These are phyloP conservation scores for Xylota segnis DNA, from an alignment of 2,888 invertebrate genomes.

Conservation along the genomic window DNA sequence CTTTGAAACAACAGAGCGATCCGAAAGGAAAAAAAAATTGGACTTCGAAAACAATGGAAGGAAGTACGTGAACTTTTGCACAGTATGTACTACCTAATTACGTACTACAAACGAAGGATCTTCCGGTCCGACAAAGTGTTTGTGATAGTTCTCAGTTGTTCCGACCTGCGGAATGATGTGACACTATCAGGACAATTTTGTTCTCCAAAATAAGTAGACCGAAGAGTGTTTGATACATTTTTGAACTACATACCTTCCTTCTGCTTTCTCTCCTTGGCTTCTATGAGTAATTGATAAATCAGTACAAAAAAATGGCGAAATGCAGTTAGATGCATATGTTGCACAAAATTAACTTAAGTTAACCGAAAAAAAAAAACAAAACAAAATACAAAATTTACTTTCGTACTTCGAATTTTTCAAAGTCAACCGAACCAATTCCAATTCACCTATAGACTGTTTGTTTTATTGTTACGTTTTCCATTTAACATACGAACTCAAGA, in stretches of 20 bases:
- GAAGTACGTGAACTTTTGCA: no score
- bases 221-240: no score
- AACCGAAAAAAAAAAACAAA: background rate
- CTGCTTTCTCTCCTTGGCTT: background rate
- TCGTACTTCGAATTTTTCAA: background rate
- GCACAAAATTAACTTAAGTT: background rate
- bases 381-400: background rate
- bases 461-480: background rate
- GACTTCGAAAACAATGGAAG: no score
- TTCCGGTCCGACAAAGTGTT: no score
- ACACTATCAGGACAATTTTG: no score
- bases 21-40: no score
- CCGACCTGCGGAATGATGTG: no score
- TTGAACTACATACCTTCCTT: background rate
- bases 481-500: background rate
- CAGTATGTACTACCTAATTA: no score
- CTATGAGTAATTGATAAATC: constrained; percentile 29
- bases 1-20: background rate
- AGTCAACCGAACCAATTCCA: constrained; percentile 14
- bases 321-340: constrained; percentile 28
- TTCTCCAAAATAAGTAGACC: background rate
- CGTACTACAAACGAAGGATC: no score
- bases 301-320: constrained; percentile 18
- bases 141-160: no score
- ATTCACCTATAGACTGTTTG: constrained; percentile 27